Evolutionary conservation across 2,113 vertebrate species (phyloP).

Genomic region (Turdus rufiventris): DNA sequence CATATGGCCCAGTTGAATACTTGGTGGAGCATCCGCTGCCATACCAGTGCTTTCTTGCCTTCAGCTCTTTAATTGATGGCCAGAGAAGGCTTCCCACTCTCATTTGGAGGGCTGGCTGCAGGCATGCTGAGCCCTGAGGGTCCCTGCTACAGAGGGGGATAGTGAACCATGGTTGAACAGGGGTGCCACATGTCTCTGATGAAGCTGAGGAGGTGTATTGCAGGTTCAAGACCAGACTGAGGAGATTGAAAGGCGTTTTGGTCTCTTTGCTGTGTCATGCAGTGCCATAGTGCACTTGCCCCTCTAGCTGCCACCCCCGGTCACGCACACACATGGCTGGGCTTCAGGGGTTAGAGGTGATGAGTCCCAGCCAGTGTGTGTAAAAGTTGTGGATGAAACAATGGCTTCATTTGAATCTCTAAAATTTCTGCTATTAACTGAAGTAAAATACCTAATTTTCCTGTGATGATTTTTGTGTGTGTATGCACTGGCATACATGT

Average conservation of each 20-base stretch:
- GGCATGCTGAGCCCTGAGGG: fast-evolving
- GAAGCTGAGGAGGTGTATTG: background rate
- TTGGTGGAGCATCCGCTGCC: background rate
- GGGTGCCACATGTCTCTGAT: background rate
- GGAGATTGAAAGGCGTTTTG: background rate
- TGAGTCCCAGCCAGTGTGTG: background rate
- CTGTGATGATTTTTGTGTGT: background rate
- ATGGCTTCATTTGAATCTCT: background rate
- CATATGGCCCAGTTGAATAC: background rate
- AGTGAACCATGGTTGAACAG: background rate
- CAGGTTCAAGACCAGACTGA: background rate
- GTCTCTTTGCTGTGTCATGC: background rate
- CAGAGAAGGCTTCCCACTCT: background rate
- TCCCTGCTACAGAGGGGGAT: background rate
- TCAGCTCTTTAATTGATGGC: fast-evolving
- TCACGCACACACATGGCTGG: background rate
- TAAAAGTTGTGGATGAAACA: background rate
- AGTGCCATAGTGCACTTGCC: background rate
- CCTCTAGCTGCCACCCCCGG: background rate
- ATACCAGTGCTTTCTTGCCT: background rate
- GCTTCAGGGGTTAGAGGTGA: background rate
- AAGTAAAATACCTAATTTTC: background rate
- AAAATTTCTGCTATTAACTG: background rate
- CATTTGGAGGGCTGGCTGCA: background rate
- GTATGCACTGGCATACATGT: background rate